Evolutionary conservation across 1,140 invertebrate genomes (phyloP).

Genomic region (Cylas formicarius): DNA sequence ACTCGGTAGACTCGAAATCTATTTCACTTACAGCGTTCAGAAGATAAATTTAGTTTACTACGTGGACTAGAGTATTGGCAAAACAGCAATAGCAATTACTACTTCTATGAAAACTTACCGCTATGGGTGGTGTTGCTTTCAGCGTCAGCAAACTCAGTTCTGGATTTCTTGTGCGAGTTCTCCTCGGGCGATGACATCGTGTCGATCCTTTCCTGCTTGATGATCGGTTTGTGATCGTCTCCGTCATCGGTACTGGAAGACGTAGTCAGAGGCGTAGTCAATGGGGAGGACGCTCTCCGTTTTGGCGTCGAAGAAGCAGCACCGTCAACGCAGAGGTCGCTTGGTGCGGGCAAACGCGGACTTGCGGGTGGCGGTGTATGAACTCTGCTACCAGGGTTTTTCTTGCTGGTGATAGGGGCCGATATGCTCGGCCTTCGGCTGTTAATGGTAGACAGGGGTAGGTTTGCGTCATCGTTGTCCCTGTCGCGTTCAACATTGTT

Average conservation of each 20-base stretch:
- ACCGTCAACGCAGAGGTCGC: conserved; percentile 55
- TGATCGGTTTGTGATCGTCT: conserved; percentile 61
- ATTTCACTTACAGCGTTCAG: too few species aligned
- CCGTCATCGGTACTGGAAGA: conserved; percentile 46
- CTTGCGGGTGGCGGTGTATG: conserved; percentile 59
- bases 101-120: conserved; percentile 67
- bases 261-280: conserved; percentile 44
- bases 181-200: conserved; percentile 53
- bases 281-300: conserved; percentile 55
- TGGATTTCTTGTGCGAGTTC: conserved; percentile 54
- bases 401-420: conserved; percentile 61
- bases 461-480: conserved; percentile 57
- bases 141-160: conserved; percentile 74
- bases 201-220: conserved; percentile 63
- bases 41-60: too few species aligned
- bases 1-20: too few species aligned
- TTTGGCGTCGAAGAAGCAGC: conserved; percentile 65
- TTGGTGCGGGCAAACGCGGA: conserved; percentile 49
- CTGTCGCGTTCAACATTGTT: conserved; percentile 50
- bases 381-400: conserved; percentile 45
- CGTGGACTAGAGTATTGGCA: too few species aligned
- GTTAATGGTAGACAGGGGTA: conserved; percentile 62
- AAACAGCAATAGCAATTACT: too few species aligned
- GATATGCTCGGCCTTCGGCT: conserved; percentile 64
- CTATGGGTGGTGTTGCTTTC: conserved; percentile 83